Conservation (phyloP, 2,888 invertebrate genomes). For the Lycophotia porphyrea region DNA sequence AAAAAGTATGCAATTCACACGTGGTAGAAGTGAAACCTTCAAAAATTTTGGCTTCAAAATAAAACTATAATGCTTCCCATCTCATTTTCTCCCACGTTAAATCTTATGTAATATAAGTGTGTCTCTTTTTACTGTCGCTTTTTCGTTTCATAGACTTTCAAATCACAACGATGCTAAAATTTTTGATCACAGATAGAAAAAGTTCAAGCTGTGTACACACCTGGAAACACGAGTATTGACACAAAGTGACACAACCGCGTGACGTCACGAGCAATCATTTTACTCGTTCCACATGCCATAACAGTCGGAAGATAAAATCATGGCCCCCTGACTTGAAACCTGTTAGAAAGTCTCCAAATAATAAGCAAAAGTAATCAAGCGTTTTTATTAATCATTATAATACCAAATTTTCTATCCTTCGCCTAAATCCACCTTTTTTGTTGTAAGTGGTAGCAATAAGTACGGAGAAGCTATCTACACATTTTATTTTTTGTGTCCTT, state of each 20-base stretch:
- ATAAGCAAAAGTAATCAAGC: not conserved
- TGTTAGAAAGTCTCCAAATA: not conserved
- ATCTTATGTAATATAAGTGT: no score
- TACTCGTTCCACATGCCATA: not conserved
- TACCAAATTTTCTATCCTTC: not conserved
- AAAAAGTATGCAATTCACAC: no score
- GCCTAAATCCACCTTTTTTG: not conserved
- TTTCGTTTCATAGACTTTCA: no score
- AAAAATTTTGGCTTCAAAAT: no score
- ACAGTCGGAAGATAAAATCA: not conserved
- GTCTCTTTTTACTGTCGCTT: no score
- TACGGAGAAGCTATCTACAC: not conserved
- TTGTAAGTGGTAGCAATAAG: not conserved
- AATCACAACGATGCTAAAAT: no score
- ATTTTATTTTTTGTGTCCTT: not conserved
- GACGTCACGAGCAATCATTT: not conserved
- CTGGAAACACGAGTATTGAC: not conserved
- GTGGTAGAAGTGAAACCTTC: no score
- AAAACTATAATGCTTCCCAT: no score
- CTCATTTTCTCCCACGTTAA: no score
- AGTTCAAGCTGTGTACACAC: not conserved
- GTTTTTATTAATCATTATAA: not conserved
- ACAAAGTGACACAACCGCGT: not conserved
- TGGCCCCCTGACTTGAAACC: not conserved
- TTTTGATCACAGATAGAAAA: not conserved